Evolutionary conservation across 2,797 vertebrate genomes (phyloP).

Genomic region (Pagetopsis macropterus): DNA sequence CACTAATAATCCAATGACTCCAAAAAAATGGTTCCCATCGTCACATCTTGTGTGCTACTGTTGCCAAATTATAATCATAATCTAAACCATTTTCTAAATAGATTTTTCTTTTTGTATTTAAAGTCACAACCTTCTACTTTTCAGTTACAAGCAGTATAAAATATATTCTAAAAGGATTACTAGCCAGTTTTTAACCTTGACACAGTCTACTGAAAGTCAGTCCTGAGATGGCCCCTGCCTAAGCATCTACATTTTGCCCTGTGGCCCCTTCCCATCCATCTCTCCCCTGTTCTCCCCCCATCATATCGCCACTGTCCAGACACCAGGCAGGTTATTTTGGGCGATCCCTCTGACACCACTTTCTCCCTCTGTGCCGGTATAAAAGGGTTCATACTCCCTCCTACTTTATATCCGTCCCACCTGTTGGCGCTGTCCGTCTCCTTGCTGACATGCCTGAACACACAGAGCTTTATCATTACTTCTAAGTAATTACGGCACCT

Average conservation of each 20-base stretch:
- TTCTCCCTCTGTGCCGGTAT: conserved; percentile 70
- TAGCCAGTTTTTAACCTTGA: conserved; percentile 16
- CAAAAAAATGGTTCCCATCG: not conserved
- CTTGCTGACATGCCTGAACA: conserved; percentile 55
- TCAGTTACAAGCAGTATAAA: not conserved
- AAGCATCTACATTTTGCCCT: conserved; percentile 32
- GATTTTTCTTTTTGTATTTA: not conserved
- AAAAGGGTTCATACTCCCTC: conserved; percentile 62
- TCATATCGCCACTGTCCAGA: conserved; percentile 59
- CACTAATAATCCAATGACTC: not conserved
- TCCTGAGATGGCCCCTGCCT: conserved; percentile 10
- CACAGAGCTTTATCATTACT: conserved; percentile 42
- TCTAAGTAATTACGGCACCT: conserved; percentile 45
- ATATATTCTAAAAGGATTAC: not conserved
- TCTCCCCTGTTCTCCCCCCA: conserved; percentile 48
- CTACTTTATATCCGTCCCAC: conserved; percentile 65
- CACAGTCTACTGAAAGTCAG: conserved; percentile 20
- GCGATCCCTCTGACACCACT: conserved; percentile 70
- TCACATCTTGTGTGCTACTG: not conserved
- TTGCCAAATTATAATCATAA: not conserved
- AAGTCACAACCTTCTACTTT: not conserved
- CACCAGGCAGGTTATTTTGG: conserved; percentile 74
- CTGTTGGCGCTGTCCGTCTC: conserved; percentile 72
- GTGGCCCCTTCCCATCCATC: conserved; percentile 52
- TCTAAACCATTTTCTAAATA: not conserved